Evolutionary conservation across 2,797 vertebrate genomes (phyloP).

Genomic region (Heliangelus exortis): DNA sequence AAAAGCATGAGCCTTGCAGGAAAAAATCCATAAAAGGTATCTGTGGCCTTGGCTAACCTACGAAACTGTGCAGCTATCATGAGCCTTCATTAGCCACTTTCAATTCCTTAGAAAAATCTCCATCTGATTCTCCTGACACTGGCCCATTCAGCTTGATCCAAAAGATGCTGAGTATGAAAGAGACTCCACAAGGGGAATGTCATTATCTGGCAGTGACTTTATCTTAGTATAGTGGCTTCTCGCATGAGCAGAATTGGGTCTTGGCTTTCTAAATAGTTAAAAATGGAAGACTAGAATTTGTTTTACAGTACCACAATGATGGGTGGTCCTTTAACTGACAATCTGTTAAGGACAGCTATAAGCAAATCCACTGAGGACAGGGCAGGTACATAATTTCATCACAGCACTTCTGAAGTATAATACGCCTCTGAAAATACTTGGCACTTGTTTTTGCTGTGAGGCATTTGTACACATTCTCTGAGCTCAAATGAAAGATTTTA

Average conservation of each 20-base stretch:
- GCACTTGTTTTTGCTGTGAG: neutral
- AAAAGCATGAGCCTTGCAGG: neutral
- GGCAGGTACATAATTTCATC: neutral
- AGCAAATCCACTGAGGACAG: neutral
- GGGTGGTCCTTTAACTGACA: neutral
- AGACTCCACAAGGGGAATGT: neutral
- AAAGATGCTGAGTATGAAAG: neutral
- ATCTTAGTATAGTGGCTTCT: neutral
- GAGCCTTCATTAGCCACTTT: neutral
- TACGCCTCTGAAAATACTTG: neutral
- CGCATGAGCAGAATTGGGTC: neutral
- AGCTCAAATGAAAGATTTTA: neutral
- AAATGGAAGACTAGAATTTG: neutral
- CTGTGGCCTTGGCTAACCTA: neutral
- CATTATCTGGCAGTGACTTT: neutral
- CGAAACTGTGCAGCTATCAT: neutral
- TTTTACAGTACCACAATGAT: neutral
- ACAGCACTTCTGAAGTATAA: neutral
- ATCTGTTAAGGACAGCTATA: neutral
- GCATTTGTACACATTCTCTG: neutral
- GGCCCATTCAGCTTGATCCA: neutral
- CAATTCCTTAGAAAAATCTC: neutral
- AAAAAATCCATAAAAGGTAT: neutral
- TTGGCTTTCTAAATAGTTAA: neutral
- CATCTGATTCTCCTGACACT: neutral